phyloP scores from a whole-genome alignment of 2,113 vertebrate species.

The Myiagra hebetior region DNA sequence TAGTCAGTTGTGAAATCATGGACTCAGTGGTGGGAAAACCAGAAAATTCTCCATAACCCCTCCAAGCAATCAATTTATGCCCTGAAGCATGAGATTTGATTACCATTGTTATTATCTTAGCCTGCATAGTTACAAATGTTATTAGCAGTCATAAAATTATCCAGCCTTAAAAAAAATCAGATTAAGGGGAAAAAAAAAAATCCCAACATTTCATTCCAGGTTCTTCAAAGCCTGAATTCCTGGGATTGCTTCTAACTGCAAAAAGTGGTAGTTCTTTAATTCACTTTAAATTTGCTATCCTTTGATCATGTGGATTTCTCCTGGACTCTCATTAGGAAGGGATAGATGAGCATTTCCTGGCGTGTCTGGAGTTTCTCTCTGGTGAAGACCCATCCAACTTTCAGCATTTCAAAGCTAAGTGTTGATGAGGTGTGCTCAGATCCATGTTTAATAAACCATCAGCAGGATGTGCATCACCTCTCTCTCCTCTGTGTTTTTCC shows the following conservation, averaged over 20 bases:
- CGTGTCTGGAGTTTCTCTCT: not conserved
- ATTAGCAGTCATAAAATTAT: constrained; percentile 41
- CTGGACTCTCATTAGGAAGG: not conserved
- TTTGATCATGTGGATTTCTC: not conserved
- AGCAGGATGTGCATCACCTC: not conserved
- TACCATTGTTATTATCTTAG: constrained; percentile 45
- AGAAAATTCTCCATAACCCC: constrained; percentile 25
- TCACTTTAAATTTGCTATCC: not conserved
- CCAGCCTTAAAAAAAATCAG: constrained; percentile 13
- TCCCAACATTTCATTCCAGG: not conserved
- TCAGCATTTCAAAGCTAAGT: not conserved
- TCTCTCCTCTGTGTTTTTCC: not conserved
- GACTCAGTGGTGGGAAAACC: not conserved
- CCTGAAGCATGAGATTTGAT: constrained; percentile 58
- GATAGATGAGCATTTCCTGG: not conserved
- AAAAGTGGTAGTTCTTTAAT: not conserved
- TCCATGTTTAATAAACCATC: not conserved
- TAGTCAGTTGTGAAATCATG: constrained; percentile 39
- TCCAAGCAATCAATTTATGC: constrained; percentile 53
- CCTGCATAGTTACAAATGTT: constrained; percentile 44
- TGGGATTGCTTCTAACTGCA: accelerated
- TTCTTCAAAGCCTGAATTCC: not conserved
- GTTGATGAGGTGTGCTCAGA: not conserved
- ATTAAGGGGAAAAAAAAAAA: not conserved
- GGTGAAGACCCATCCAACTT: not conserved